These are phyloP conservation scores for Drosophila orosa DNA, from an alignment of 1,140 invertebrate species.

Conservation along the genomic window DNA sequence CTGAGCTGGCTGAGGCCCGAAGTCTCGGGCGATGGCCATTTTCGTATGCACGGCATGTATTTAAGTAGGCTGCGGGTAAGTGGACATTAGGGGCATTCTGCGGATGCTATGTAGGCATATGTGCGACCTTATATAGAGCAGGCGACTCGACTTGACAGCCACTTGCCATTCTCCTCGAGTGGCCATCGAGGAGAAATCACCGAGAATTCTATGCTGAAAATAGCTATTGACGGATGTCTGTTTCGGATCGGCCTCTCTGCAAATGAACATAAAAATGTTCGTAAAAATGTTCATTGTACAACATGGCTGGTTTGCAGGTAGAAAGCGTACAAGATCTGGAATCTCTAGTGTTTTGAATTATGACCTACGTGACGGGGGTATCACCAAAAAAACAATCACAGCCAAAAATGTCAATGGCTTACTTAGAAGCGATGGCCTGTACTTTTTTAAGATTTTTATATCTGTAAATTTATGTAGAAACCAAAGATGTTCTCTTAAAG, in stretches of 20 bases:
- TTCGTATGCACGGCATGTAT: slow-evolving; percentile 75
- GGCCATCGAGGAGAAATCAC: slow-evolving; percentile 58
- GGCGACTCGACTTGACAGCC: slow-evolving; percentile 51
- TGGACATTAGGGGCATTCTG: slow-evolving; percentile 78
- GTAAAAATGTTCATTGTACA: slow-evolving; percentile 18
- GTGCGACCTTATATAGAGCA: slow-evolving; percentile 77
- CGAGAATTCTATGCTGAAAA: slow-evolving; percentile 59
- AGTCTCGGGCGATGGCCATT: slow-evolving; percentile 40
- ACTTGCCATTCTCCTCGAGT: slow-evolving; percentile 59
- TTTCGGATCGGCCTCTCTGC: slow-evolving; percentile 18
- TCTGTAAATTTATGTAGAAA: not conserved
- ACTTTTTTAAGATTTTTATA: not conserved
- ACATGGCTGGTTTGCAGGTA: slow-evolving; percentile 8
- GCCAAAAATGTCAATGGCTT: not conserved
- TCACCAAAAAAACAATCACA: not conserved
- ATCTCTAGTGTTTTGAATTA: slow-evolving; percentile 16
- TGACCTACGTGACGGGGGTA: not conserved
- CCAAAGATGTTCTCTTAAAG: not conserved
- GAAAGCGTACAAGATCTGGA: slow-evolving; percentile 12
- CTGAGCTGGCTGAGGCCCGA: not conserved
- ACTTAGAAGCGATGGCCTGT: not conserved
- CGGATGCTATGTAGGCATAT: slow-evolving; percentile 65
- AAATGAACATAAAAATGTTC: slow-evolving; percentile 28
- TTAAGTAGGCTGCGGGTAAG: slow-evolving; percentile 73
- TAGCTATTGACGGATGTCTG: slow-evolving; percentile 45